phyloP scores from a whole-genome alignment of 2,888 invertebrate genomes.

The Oscheius myriophilus region DNA sequence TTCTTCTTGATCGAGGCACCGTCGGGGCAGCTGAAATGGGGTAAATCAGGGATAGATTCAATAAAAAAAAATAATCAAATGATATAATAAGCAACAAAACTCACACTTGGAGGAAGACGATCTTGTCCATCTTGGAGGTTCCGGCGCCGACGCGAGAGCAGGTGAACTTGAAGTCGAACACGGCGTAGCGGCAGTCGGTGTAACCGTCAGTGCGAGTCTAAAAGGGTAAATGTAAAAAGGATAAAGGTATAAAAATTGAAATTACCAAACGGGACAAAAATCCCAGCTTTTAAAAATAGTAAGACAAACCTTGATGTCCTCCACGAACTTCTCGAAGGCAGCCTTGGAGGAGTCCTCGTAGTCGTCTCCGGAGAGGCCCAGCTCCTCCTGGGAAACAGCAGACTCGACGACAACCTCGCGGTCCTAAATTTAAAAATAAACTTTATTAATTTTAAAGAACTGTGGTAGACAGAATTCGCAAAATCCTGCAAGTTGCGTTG shows the following conservation, averaged over 20 bases:
- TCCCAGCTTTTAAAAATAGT: no score
- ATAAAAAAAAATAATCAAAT: background rate
- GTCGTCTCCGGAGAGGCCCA: conserved; percentile 61
- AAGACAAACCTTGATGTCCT: conserved; percentile 81
- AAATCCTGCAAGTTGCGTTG: no score
- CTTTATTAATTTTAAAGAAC: background rate
- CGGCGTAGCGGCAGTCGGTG: conserved; percentile 92
- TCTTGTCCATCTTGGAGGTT: conserved; percentile 92
- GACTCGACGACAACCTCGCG: conserved; percentile 70
- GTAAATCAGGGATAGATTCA: conserved; percentile 23
- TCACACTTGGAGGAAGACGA: conserved; percentile 94
- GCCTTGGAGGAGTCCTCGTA: conserved; percentile 73
- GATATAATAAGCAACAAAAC: conserved; percentile 17
- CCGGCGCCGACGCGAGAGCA: conserved; percentile 87
- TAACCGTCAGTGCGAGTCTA: conserved; percentile 78
- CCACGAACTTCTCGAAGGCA: conserved; percentile 91
- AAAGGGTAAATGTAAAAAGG: conserved; percentile 22
- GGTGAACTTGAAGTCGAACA: conserved; percentile 95
- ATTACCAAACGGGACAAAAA: no score
- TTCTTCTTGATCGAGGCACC: conserved; percentile 89
- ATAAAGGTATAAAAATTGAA: background rate
- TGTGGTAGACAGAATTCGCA: no score
- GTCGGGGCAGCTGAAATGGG: conserved; percentile 82
- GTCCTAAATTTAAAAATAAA: conserved; percentile 49
- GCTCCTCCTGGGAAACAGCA: conserved; percentile 64